Conservation (phyloP, 2,113 vertebrate genomes). For the Scopus umbretta region DNA sequence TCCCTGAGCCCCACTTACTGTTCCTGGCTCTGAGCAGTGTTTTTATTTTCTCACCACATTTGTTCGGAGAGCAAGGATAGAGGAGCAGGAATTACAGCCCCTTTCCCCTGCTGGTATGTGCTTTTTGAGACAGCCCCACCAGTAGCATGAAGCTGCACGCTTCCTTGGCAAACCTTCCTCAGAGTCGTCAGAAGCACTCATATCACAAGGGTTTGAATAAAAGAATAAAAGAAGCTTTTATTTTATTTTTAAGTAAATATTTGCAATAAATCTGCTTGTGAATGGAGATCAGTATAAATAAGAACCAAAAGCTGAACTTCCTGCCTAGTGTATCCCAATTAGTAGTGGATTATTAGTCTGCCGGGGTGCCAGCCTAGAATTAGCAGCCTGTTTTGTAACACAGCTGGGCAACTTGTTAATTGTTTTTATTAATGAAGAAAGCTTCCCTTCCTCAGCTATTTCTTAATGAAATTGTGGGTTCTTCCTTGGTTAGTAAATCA, state of each 20-base stretch:
- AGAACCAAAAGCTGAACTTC: neutral
- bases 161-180: neutral
- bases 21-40: neutral
- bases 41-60: neutral
- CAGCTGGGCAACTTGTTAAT: slow-evolving; percentile 55
- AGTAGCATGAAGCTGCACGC: neutral
- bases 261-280: neutral
- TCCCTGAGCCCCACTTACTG: neutral
- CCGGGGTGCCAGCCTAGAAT: neutral
- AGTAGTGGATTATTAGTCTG: slow-evolving; percentile 10
- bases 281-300: slow-evolving; percentile 8
- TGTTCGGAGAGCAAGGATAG: neutral
- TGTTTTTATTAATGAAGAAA: slow-evolving; percentile 71
- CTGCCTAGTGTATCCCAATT: slow-evolving; percentile 2
- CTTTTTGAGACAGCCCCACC: neutral
- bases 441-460: slow-evolving; percentile 38
- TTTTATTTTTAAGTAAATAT: neutral
- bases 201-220: neutral
- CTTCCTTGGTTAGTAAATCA: slow-evolving; percentile 44
- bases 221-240: neutral
- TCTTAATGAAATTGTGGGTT: slow-evolving; percentile 47
- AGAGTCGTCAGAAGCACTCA: neutral
- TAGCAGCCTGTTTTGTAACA: slow-evolving; percentile 6
- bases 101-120: neutral
- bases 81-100: neutral